Conservation (phyloP, 2,888 invertebrate species). For the Rhimphoctona megacephalus region DNA sequence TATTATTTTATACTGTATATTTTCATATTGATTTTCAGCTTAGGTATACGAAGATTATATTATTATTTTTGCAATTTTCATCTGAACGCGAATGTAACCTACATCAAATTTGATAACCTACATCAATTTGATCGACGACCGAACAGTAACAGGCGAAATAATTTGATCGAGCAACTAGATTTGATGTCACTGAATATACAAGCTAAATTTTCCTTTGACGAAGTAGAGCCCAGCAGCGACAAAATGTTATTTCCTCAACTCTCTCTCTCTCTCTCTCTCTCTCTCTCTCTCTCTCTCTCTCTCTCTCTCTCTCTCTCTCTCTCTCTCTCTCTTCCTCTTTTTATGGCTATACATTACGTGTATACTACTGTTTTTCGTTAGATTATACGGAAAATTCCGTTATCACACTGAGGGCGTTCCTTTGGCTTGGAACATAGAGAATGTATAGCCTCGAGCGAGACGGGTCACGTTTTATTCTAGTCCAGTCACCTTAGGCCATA, state of each 20-base stretch:
- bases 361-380: conserved; percentile 42
- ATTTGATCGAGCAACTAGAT: conserved; percentile 45
- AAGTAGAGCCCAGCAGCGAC: conserved; percentile 11
- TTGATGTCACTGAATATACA: conserved; percentile 8
- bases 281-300: neutral
- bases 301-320: neutral
- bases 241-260: conserved; percentile 46
- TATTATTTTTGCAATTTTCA: neutral
- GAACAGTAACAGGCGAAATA: conserved; percentile 37
- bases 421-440: conserved; percentile 23
- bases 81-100: neutral
- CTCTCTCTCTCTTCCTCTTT: neutral
- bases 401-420: conserved; percentile 35
- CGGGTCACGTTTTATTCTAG: conserved; percentile 53
- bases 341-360: neutral
- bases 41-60: neutral
- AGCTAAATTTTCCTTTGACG: conserved; percentile 54
- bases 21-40: neutral
- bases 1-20: neutral
- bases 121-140: neutral
- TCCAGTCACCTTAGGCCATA: too few species aligned
- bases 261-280: neutral
- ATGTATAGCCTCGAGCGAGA: conserved; percentile 49
- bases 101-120: neutral
- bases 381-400: conserved; percentile 56